Evolutionary conservation across 2,888 invertebrate genomes (phyloP).

Genomic region (Clistopyga incitator): DNA sequence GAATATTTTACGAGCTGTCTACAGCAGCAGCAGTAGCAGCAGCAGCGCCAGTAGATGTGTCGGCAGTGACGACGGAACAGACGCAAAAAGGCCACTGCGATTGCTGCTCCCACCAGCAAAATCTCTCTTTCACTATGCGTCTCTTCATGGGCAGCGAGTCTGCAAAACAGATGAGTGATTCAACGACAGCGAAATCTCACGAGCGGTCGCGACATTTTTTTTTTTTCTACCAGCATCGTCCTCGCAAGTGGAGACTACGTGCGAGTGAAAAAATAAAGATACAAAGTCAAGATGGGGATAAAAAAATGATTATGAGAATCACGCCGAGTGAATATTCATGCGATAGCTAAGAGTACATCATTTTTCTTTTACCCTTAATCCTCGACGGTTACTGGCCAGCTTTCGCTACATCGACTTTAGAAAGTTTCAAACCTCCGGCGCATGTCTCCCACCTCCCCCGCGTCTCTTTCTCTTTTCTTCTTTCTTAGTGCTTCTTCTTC

Average conservation of each 20-base stretch:
- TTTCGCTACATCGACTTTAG: constrained; percentile 58
- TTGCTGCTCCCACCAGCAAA: constrained; percentile 26
- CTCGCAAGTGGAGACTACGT: constrained; percentile 22
- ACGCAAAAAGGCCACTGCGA: constrained; percentile 56
- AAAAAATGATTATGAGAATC: constrained; percentile 36
- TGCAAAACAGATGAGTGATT: constrained; percentile 61
- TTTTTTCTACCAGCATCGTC: constrained; percentile 43
- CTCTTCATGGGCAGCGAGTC: background rate
- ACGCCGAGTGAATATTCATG: constrained; percentile 64
- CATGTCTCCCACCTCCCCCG: background rate
- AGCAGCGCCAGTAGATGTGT: constrained; percentile 48
- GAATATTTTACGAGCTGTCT: constrained; percentile 73
- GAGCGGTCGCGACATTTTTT: constrained; percentile 40
- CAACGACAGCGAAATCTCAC: constrained; percentile 50
- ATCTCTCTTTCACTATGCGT: constrained; percentile 25
- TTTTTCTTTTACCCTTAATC: constrained; percentile 61
- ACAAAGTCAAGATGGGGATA: constrained; percentile 26
- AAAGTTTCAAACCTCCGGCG: constrained; percentile 50
- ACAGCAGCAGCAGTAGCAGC: constrained; percentile 47
- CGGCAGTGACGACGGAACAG: constrained; percentile 23
- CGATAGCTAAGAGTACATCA: constrained; percentile 53
- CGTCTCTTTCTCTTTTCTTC: constrained; percentile 5
- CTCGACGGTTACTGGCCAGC: constrained; percentile 50
- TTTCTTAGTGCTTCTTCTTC: constrained; percentile 24
- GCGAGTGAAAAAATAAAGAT: constrained; percentile 39